Evolutionary conservation across 2,888 invertebrate genomes (phyloP), one percentile per base, ranked within the genome.

Genomic region (Drosophila formosana): DNA sequence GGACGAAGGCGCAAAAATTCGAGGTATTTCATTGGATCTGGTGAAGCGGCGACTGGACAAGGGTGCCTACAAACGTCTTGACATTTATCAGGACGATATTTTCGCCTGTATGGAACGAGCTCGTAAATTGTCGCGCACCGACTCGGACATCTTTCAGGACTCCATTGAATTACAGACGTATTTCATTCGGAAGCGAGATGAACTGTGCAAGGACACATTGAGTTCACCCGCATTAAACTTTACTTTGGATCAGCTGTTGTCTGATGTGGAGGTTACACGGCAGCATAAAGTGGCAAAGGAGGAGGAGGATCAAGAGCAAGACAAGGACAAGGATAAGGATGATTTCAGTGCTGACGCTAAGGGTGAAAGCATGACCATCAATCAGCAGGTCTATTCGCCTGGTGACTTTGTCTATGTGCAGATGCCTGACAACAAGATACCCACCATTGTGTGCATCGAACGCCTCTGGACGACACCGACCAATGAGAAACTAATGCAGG

Each of bases 71-170:
- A 96, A 97, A 84, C 94, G 99, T 5, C 93, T 99, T 72, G 99
- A 99, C 92, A 94, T 96, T 62, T 99, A 99, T 93, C 99, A 99
- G 93, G 98, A 98, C 87, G 99, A 99, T 90, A 95, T 99, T 90
- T 99, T 99, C 91, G 95, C 96, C 37, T 97, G 99, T 72, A 95
- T 99, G 90, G 98, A 98, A 87, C 93, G 96, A 82, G 98, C 98
- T 0, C 95, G 99, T 3, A 95, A 95, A 67, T 93, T 98, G 0
- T 97, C 98, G 0, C 95, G 98, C 11, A 96, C 97, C 0, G 98
- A 99, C 93, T 98, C 99, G 3, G 97, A 97, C 91, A 95, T 98
- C 49, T 99, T 98, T 93, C 98, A 99, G 90, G 99, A 99, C 92
- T 96, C 98, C 0, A 95, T 98, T 32, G 98, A 98, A 88, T 94